Conservation (phyloP, 2,888 invertebrate genomes). For the Apantesis nais region DNA sequence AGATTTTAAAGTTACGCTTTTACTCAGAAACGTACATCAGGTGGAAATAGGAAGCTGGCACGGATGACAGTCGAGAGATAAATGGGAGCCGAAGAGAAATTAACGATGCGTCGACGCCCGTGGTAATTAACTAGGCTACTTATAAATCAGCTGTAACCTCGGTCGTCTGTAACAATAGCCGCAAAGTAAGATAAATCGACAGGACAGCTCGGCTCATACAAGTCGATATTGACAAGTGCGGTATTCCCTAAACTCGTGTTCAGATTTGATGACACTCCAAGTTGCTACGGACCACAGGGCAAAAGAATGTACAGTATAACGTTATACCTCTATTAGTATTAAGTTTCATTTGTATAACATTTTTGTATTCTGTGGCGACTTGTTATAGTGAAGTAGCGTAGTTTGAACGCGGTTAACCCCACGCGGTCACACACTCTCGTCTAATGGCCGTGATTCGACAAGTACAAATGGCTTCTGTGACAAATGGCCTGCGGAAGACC, state of each 20-base stretch:
- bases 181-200: slow-evolving; percentile 83
- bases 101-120: slow-evolving; percentile 72
- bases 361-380: slow-evolving; percentile 61
- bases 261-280: slow-evolving; percentile 53
- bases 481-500: slow-evolving; percentile 84
- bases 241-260: slow-evolving; percentile 62
- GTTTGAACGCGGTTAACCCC: slow-evolving; percentile 75
- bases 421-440: slow-evolving; percentile 83
- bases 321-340: slow-evolving; percentile 45
- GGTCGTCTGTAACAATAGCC: slow-evolving; percentile 76
- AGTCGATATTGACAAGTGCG: slow-evolving; percentile 77
- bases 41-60: slow-evolving; percentile 58
- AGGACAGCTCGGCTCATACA: slow-evolving; percentile 76
- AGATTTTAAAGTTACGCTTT: slow-evolving; percentile 56
- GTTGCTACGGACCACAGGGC: slow-evolving; percentile 42
- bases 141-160: slow-evolving; percentile 81
- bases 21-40: slow-evolving; percentile 56
- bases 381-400: slow-evolving; percentile 58
- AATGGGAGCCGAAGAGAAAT: slow-evolving; percentile 68
- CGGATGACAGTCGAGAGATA: slow-evolving; percentile 64
- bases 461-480: slow-evolving; percentile 85
- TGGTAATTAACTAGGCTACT: slow-evolving; percentile 79
- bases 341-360: slow-evolving; percentile 23
- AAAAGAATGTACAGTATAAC: slow-evolving; percentile 25
- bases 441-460: slow-evolving; percentile 86